These are phyloP conservation scores for Scophthalmus maximus DNA, from an alignment of 2,113 vertebrate genomes.

Conservation along the genomic window DNA sequence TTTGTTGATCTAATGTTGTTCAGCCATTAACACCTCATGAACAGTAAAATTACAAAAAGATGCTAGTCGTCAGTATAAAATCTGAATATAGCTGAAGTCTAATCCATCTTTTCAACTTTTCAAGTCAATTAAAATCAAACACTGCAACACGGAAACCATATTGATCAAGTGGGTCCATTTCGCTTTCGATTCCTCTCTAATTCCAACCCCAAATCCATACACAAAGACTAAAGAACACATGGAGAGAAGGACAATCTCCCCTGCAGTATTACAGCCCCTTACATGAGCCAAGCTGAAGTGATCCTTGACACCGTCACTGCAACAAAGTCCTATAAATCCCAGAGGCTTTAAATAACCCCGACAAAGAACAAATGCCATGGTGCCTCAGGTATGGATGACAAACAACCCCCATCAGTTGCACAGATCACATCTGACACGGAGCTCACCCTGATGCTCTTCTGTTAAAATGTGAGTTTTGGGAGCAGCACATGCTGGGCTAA, in stretches of 20 bases:
- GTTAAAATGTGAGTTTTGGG: slow-evolving; percentile 49
- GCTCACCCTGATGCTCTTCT: slow-evolving; percentile 60
- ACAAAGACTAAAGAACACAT: neutral
- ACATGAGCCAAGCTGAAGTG: slow-evolving; percentile 57
- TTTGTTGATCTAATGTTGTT: no score
- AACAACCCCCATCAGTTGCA: slow-evolving; percentile 55
- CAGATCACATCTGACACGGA: slow-evolving; percentile 62
- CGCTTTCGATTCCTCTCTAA: neutral
- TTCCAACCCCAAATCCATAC: slow-evolving; percentile 7
- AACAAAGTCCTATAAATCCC: slow-evolving; percentile 62
- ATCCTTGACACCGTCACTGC: slow-evolving; percentile 67
- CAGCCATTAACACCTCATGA: no score
- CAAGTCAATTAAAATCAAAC: neutral
- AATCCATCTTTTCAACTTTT: slow-evolving; percentile 4
- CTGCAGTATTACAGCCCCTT: slow-evolving; percentile 33
- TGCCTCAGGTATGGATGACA: slow-evolving; percentile 64
- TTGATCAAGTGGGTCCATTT: slow-evolving; percentile 18
- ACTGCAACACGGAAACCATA: slow-evolving; percentile 2
- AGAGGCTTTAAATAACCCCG: slow-evolving; percentile 62
- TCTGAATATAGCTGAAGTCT: neutral
- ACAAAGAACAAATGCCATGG: slow-evolving; percentile 69
- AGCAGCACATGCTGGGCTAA: slow-evolving; percentile 12
- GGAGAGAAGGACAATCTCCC: slow-evolving; percentile 20
- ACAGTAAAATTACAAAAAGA: no score
- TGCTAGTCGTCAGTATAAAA: neutral